Evolutionary conservation across 1,140 invertebrate genomes (phyloP).

Genomic region (Drosophila arawakana): DNA sequence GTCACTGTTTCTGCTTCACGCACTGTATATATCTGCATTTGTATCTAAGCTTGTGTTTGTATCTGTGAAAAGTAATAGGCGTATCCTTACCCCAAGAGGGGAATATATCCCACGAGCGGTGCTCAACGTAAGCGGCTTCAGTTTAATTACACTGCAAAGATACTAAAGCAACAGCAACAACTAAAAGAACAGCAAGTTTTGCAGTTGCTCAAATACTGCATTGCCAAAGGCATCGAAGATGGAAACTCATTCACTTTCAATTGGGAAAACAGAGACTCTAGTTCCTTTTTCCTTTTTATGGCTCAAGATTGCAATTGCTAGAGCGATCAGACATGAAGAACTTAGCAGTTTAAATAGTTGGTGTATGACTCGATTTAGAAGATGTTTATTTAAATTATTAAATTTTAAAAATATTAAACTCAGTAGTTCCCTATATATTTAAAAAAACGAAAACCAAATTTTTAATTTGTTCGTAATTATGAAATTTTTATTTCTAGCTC

Average conservation of each 20-base stretch:
- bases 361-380: no score
- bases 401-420: no score
- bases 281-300: no score
- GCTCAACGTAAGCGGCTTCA: slow-evolving; percentile 18
- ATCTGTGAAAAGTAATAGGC: slow-evolving; percentile 2
- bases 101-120: not conserved
- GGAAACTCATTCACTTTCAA: not conserved
- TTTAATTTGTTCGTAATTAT: no score
- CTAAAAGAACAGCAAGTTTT: slow-evolving; percentile 4
- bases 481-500: no score
- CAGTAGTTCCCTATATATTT: no score
- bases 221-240: slow-evolving; percentile 1
- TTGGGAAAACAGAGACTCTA: not conserved
- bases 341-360: no score
- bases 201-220: slow-evolving; percentile 38
- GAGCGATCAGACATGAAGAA: no score
- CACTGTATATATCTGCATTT: not conserved
- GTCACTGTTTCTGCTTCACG: slow-evolving; percentile 19
- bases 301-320: no score
- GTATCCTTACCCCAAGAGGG: slow-evolving; percentile 16
- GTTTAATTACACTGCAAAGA: slow-evolving; percentile 57
- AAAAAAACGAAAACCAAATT: no score
- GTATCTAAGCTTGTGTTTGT: not conserved
- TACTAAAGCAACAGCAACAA: slow-evolving; percentile 9
- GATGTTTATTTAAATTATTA: no score